phyloP scores from a whole-genome alignment of 1,140 invertebrate genomes.

The Heliconius hermathena region DNA sequence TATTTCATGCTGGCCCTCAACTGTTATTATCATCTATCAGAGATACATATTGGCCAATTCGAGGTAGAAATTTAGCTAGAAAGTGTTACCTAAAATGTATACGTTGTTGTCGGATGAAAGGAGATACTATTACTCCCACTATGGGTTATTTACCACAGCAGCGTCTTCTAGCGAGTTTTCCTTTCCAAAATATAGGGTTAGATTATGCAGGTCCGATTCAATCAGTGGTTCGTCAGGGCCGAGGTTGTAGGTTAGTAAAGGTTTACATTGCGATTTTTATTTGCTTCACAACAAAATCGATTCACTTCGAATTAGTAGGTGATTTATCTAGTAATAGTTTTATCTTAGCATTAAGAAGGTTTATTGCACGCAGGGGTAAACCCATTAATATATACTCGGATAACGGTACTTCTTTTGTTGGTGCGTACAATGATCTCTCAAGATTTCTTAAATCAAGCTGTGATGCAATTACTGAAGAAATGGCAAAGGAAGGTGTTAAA shows the following conservation, averaged over 20 bases:
- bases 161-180: too few relatives aligned
- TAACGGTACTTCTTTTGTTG: too few relatives aligned
- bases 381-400: too few relatives aligned
- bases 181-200: constrained; percentile 36
- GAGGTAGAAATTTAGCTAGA: constrained; percentile 34
- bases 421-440: too few relatives aligned
- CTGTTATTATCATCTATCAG: constrained; percentile 31
- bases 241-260: neutral
- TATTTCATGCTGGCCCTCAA: constrained; percentile 35
- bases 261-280: constrained; percentile 30
- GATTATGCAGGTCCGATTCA: constrained; percentile 18
- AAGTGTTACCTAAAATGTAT: constrained; percentile 12
- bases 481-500: too few relatives aligned
- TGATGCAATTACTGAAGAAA: too few relatives aligned
- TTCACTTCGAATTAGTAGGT: too few relatives aligned
- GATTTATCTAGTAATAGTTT: too few relatives aligned
- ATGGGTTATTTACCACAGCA: constrained; percentile 32
- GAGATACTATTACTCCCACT: constrained; percentile 17
- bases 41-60: constrained; percentile 30
- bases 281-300: constrained; percentile 19
- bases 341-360: too few relatives aligned
- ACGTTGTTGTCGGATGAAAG: constrained; percentile 22
- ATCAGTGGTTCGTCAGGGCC: neutral
- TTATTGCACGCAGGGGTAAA: too few relatives aligned
- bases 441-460: too few relatives aligned